A percentile compares a stretch with the other conserved stretches of the same genome.
These are phyloP conservation scores for Clarias fuscus DNA, from an alignment of 2,797 vertebrate species.

Conservation along the genomic window DNA sequence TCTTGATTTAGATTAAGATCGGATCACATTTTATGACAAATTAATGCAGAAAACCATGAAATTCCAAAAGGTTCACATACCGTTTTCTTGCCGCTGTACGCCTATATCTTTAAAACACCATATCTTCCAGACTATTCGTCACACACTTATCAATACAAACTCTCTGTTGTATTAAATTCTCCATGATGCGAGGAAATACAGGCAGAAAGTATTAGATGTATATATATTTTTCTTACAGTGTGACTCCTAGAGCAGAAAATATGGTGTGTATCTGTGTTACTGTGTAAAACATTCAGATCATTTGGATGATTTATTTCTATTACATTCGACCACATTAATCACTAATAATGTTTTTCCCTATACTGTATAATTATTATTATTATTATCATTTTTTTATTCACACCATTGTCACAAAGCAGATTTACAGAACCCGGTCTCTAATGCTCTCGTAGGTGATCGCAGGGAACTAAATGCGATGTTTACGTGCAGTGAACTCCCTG, in stretches of 20 bases:
- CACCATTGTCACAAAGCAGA: neutral
- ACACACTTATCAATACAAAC: neutral
- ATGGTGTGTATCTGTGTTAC: neutral
- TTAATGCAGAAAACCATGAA: too few relatives aligned
- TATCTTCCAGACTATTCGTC: conserved; percentile 4
- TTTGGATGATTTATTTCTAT: neutral
- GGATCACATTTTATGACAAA: too few relatives aligned
- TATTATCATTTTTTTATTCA: neutral
- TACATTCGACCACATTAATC: neutral
- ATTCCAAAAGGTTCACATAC: too few relatives aligned
- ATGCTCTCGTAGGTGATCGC: too few relatives aligned
- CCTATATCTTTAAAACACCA: neutral
- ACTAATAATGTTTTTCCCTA: neutral
- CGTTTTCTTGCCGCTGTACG: too few relatives aligned
- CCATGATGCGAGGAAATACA: neutral
- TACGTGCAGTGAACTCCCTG: neutral
- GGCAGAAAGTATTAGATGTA: neutral
- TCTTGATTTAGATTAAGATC: too few relatives aligned
- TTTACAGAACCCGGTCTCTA: neutral
- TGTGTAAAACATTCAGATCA: neutral
- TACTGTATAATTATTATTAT: neutral
- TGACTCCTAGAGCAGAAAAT: neutral
- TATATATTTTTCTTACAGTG: neutral
- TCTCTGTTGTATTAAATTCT: neutral
- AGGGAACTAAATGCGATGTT: neutral